phyloP scores from a whole-genome alignment of 2,113 vertebrate species.

The Atrichornis clamosus region DNA sequence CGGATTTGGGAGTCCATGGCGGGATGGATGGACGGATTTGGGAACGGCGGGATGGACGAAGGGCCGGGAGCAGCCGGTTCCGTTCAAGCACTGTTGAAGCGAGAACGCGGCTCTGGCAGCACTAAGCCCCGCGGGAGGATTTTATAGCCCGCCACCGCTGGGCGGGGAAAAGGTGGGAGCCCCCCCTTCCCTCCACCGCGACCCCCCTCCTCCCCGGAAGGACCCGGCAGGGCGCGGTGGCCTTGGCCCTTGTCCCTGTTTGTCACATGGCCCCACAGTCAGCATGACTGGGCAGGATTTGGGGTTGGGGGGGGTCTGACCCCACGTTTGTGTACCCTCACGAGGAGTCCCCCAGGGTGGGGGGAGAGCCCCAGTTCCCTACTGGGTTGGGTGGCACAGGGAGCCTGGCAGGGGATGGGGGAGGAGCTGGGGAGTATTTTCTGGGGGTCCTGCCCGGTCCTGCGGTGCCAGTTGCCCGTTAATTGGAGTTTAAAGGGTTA shows the following conservation, averaged over 20 bases:
- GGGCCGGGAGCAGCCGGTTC: conserved; percentile 52
- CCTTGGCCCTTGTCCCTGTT: not conserved
- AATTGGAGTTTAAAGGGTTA: not conserved
- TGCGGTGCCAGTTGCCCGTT: not conserved
- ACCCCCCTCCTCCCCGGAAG: not conserved
- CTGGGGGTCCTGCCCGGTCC: too few relatives aligned
- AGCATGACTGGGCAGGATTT: not conserved
- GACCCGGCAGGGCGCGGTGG: not conserved
- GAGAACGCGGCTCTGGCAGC: conserved; percentile 50
- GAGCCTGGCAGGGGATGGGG: too few relatives aligned
- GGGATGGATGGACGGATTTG: conserved; percentile 68
- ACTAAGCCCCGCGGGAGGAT: not conserved
- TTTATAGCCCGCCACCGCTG: not conserved
- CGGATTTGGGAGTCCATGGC: conserved; percentile 83
- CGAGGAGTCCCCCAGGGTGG: not conserved
- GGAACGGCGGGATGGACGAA: conserved; percentile 21
- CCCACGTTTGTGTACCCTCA: not conserved
- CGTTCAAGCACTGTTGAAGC: conserved; percentile 92
- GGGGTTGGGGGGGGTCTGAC: not conserved
- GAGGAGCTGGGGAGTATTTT: too few relatives aligned
- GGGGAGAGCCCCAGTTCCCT: not conserved
- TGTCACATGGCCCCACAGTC: not conserved
- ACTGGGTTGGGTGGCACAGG: not conserved
- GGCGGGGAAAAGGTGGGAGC: not conserved
- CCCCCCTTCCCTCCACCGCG: too few relatives aligned